These are phyloP conservation scores for Ophiothrix spiculata DNA, from an alignment of 35 echinoderm and acorn worm genomes.

Conservation along the genomic window DNA sequence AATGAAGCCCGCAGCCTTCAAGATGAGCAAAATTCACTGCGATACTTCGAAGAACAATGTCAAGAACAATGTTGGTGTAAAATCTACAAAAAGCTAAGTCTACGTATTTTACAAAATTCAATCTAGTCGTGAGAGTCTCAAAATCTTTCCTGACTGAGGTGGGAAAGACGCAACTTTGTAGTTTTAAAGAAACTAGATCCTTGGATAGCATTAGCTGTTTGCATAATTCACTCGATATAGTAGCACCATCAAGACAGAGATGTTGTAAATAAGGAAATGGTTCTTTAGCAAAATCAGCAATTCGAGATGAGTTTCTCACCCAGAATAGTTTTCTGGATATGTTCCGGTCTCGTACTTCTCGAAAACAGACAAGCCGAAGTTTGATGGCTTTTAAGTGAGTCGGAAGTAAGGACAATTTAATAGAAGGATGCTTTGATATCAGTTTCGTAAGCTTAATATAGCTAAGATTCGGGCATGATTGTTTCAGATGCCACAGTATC, in stretches of 20 bases:
- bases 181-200: not conserved
- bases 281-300: not conserved
- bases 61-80: not conserved
- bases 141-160: slow-evolving; percentile 2
- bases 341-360: not conserved
- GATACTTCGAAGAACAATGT: not conserved
- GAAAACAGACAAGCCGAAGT: not conserved
- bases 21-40: not conserved
- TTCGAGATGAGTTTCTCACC: not conserved
- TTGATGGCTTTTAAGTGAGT: not conserved
- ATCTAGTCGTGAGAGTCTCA: not conserved
- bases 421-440: not conserved
- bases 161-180: not conserved
- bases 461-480: not conserved
- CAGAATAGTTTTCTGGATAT: slow-evolving; percentile 2
- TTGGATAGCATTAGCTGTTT: not conserved
- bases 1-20: not conserved
- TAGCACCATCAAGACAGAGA: not conserved
- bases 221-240: not conserved
- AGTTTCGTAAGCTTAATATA: not conserved
- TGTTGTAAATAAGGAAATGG: not conserved
- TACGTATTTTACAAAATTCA: not conserved
- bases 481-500: not conserved
- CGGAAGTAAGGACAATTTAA: not conserved
- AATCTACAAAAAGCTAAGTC: not conserved